Base-by-base conservation (phyloP, 2,797 vertebrate species). In the Aldrovandia affinis region DNA sequence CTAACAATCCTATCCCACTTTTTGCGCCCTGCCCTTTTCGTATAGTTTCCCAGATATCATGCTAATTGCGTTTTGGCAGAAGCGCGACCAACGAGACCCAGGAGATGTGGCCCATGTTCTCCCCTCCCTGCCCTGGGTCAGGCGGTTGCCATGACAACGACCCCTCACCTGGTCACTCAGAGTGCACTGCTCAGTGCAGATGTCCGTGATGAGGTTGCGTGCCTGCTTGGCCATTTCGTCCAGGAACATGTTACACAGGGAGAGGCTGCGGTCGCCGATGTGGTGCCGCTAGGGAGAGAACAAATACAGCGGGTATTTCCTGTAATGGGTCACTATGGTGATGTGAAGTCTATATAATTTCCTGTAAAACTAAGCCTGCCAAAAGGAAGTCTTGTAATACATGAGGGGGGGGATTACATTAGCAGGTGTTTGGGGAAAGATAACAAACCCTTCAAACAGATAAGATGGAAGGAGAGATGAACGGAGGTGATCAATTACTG, bases 151-250 rank as follows among this genome's bases (percentile, higher is more conserved):
- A 22, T 52, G 44, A 42, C 33, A 3, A 80, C 12, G 30, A 80
- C 18, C 83, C 52, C 78, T 86, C 90, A 98, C 98, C 97, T 99
- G 98, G 93, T 99, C 98, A 82, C 98, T 99, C 84, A 99, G 96
- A 0, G 98, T 98, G 88, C 98, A 99, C 3, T 99, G 98, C 75
- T 99, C 98, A 50, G 98, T 99, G 93, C 98, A 99, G 94, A 99
- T 99, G 89, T 99, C 98, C 14, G 98, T 99, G 91, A 99, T 99
- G 85, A 99, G 97, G 93, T 99, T 99, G 82, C 98, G 93, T 87
- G 98, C 98, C 89, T 99, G 98, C 83, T 99, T 99, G 33, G 98
- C 98, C 98, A 99, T 99, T 94, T 99, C 98, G 86, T 99, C 98
- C 94, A 99, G 92, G 92, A 99, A 99, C 98, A 99, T 99, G 95